Evolutionary conservation across 1,140 invertebrate species (phyloP), one percentile per base, ranked within the genome.

Genomic region (Drosophila nikananu): DNA sequence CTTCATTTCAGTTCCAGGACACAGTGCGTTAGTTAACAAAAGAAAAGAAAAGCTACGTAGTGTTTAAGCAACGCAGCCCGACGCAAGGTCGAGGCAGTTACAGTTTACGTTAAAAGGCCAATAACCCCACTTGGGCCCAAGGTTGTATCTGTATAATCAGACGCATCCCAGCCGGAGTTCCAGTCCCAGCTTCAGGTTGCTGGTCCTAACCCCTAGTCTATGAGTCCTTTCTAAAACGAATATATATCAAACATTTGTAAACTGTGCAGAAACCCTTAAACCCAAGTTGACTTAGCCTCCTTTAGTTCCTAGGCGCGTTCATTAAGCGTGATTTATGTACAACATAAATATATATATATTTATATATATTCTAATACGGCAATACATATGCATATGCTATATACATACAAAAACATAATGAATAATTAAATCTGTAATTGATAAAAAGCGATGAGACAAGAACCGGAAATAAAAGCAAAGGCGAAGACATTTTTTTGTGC

Each of bases 341-440:
- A 73, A 51, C 19, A 58, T 30, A 30, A 9, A 10, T 32, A 10
- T 32, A 32, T 32, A 32, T 32, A 32, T 32, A 32, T 61, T 58
- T 58, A 42, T 23, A 65, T 44, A 68, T 60, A 72, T 60, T 51
- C 72, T 51, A n/a, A 72, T 60, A 23, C 52, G 63, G 63, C 63
- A 74, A 75, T 44, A 72, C 17, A 62, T 52, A 65, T 52, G 49
- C 30, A 49, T 49, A 71, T 60, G 41, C 54, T 65, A 42, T 71
- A 70, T 60, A 68, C 23, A 57, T 46, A 63, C 67, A 78, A 39
- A 71, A 41, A 62, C 42, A 61, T 57, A 57, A 55, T 58, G 37
- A 60, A 60, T 72, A 78, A 76, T 42, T 81, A 54, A 55, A 55
- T 83, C 65, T 82, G 80, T 82, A 82, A 79, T 74, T 74, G 46